These are phyloP conservation scores for Microplitis manilae DNA, from an alignment of 2,888 invertebrate genomes.

Conservation along the genomic window DNA sequence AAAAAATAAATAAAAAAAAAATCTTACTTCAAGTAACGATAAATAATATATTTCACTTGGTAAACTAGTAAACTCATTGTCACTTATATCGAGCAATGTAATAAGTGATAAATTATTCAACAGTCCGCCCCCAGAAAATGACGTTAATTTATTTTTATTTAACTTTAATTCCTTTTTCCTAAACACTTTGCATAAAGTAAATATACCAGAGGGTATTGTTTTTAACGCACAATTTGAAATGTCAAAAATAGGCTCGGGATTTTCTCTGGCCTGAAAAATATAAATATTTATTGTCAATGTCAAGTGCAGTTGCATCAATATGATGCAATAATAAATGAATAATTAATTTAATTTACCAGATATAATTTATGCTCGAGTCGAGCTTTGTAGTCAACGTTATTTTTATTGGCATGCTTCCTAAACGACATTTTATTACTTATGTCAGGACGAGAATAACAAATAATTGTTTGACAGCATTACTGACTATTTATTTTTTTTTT, in stretches of 20 bases:
- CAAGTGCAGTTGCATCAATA: not conserved
- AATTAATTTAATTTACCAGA: conserved; percentile 69
- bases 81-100: conserved; percentile 78
- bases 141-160: conserved; percentile 80
- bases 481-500: conserved; percentile 12
- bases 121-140: conserved; percentile 81
- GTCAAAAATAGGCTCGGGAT: conserved; percentile 87
- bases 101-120: conserved; percentile 80
- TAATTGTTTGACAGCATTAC: conserved; percentile 24
- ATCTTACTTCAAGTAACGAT: conserved; percentile 77
- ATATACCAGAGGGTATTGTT: conserved; percentile 84
- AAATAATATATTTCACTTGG: conserved; percentile 79
- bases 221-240: conserved; percentile 84
- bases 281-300: conserved; percentile 40
- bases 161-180: conserved; percentile 81
- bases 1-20: not conserved
- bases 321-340: not conserved
- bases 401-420: conserved; percentile 63
- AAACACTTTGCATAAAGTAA: conserved; percentile 85
- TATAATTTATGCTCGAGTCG: conserved; percentile 77
- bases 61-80: conserved; percentile 78
- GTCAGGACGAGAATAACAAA: conserved; percentile 58
- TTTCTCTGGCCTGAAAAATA: conserved; percentile 78
- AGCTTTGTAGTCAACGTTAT: conserved; percentile 74
- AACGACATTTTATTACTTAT: conserved; percentile 64